These are phyloP conservation scores for Diarsia mendica DNA, from an alignment of 2,888 invertebrate genomes.

Conservation along the genomic window DNA sequence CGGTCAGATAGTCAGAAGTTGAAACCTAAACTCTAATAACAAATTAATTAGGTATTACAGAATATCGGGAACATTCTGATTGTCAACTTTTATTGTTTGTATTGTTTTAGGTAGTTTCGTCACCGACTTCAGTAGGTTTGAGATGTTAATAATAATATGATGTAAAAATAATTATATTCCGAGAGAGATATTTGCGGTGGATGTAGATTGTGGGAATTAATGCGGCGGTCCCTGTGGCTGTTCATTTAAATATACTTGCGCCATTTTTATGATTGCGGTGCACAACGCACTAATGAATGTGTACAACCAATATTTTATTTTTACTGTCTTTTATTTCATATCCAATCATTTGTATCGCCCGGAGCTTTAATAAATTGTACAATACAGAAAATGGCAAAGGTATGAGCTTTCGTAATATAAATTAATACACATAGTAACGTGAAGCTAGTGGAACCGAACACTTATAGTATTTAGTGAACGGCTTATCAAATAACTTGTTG, in stretches of 20 bases:
- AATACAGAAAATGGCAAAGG: neutral
- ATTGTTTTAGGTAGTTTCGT: neutral
- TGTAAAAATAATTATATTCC: no score
- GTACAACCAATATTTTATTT: neutral
- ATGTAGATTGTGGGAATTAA: neutral
- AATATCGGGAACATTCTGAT: neutral
- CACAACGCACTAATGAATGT: neutral
- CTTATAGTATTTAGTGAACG: neutral
- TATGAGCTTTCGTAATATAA: neutral
- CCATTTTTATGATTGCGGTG: neutral
- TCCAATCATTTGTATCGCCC: slow-evolving; percentile 5
- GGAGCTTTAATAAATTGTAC: slow-evolving; percentile 11
- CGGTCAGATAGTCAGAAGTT: neutral
- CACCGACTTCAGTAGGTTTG: neutral
- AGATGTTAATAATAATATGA: no score
- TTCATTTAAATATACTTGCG: slow-evolving; percentile 3
- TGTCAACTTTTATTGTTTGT: neutral
- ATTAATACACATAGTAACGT: neutral
- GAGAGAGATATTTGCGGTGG: no score
- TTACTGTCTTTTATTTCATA: slow-evolving; percentile 8
- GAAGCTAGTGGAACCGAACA: neutral
- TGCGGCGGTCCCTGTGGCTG: neutral
- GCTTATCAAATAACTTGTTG: neutral
- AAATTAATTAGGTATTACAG: neutral
- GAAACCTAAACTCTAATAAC: neutral